Conservation (phyloP, 2,888 invertebrate genomes). For the Drosophila incognita region DNA sequence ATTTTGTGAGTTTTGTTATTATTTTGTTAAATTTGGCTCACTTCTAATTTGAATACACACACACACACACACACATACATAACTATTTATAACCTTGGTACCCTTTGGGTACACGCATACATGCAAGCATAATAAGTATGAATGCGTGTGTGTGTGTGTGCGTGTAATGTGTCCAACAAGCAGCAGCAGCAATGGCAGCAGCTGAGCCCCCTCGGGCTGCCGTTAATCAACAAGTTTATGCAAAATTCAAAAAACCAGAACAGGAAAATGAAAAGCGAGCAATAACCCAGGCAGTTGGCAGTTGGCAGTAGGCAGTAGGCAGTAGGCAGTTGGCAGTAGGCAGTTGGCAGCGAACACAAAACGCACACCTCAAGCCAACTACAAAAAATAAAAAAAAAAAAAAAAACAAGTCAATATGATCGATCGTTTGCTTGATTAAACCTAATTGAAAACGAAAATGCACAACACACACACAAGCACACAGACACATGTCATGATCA, state of each 20-base stretch:
- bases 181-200: constrained; percentile 60
- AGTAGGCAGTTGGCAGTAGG: constrained; percentile 19
- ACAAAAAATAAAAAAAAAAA: constrained; percentile 20
- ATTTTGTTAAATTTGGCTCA: constrained; percentile 18
- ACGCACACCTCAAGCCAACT: constrained; percentile 75
- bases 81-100: constrained; percentile 43
- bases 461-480: constrained; percentile 49
- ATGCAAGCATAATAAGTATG: neutral
- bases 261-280: constrained; percentile 79
- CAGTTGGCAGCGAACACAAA: constrained; percentile 38
- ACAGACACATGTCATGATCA: constrained; percentile 64
- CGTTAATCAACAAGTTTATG: constrained; percentile 80
- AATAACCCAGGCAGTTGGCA: constrained; percentile 68
- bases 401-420: constrained; percentile 79
- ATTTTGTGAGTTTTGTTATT: neutral
- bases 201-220: constrained; percentile 69
- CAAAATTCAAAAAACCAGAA: constrained; percentile 75
- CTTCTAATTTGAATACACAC: constrained; percentile 4
- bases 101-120: constrained; percentile 38
- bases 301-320: constrained; percentile 26
- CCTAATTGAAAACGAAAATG: constrained; percentile 81
- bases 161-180: constrained; percentile 44
- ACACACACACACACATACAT: neutral
- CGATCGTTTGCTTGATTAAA: constrained; percentile 81
- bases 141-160: neutral